phyloP scores from a whole-genome alignment of 2,113 vertebrate genomes.

The Galeopterus variegatus region DNA sequence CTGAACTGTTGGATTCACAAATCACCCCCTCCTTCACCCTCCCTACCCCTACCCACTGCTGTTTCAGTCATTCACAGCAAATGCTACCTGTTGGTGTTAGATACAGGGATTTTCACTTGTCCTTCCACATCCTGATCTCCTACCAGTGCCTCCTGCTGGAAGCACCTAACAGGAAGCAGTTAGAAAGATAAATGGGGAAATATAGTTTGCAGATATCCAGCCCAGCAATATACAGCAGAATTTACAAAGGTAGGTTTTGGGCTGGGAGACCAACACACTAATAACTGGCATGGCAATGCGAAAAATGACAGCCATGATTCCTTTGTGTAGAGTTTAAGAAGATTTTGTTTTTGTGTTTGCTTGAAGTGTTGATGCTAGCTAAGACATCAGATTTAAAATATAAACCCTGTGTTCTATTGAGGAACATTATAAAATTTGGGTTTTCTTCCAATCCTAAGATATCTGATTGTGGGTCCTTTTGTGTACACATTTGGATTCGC shows the following conservation, averaged over 20 bases:
- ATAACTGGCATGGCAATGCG: background rate
- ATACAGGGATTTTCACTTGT: background rate
- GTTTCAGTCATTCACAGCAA: background rate
- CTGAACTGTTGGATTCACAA: rapidly evolving
- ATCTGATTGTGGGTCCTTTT: background rate
- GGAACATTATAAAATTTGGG: background rate
- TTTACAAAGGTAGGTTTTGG: background rate
- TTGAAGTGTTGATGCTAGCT: background rate
- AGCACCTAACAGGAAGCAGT: background rate
- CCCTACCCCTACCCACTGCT: rapidly evolving
- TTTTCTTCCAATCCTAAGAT: background rate
- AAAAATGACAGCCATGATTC: background rate
- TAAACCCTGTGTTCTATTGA: background rate
- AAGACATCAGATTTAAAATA: background rate
- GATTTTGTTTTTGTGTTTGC: background rate
- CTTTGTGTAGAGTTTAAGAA: background rate
- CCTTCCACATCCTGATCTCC: background rate
- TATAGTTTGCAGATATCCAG: background rate
- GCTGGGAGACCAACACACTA: background rate
- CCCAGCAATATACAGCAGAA: background rate
- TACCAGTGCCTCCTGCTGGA: background rate
- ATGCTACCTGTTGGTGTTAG: background rate
- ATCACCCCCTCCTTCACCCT: no score
- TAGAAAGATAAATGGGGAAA: background rate
- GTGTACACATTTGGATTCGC: background rate